Percentiles rank a stretch among this genome's conserved stretches.
phyloP scores from a whole-genome alignment of 2,888 invertebrate species.

The Plagiodera versicolora region DNA sequence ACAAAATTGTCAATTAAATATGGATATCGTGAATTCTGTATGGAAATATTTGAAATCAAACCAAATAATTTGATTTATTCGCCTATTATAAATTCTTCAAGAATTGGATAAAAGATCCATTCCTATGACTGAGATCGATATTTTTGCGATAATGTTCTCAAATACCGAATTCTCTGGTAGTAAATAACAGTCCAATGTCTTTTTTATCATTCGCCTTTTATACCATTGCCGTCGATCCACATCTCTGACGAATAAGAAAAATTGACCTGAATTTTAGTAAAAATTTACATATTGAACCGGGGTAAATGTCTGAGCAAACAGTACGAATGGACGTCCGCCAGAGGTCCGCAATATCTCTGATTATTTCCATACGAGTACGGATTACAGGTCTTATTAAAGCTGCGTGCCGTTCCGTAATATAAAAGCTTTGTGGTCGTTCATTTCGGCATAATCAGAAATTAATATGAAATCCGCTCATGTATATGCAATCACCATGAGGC shows the following conservation, averaged over 20 bases:
- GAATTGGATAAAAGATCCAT: no score
- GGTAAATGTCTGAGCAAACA: slow-evolving; percentile 36
- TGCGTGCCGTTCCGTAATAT: slow-evolving; percentile 51
- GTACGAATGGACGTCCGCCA: slow-evolving; percentile 36
- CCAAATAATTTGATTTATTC: no score
- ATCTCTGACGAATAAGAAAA: slow-evolving; percentile 34
- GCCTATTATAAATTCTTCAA: no score
- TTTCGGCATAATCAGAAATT: slow-evolving; percentile 58
- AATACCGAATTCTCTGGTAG: no score
- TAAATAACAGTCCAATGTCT: no score
- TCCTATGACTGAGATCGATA: no score
- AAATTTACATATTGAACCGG: slow-evolving; percentile 39
- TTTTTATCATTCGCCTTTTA: no score
- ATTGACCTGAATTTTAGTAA: slow-evolving; percentile 34
- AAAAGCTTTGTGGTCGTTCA: slow-evolving; percentile 57
- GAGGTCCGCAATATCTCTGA: slow-evolving; percentile 51
- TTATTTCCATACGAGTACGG: slow-evolving; percentile 54
- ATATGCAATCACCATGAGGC: slow-evolving; percentile 54
- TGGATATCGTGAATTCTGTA: no score
- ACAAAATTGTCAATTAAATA: no score
- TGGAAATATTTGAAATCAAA: no score
- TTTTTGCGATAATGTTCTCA: no score
- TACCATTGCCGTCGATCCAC: background rate
- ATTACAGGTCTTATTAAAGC: slow-evolving; percentile 57
- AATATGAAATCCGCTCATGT: slow-evolving; percentile 58